Percentiles rank a stretch among this genome's conserved stretches.
phyloP scores from a whole-genome alignment of 1,140 invertebrate species.

The Danaus melanippus region DNA sequence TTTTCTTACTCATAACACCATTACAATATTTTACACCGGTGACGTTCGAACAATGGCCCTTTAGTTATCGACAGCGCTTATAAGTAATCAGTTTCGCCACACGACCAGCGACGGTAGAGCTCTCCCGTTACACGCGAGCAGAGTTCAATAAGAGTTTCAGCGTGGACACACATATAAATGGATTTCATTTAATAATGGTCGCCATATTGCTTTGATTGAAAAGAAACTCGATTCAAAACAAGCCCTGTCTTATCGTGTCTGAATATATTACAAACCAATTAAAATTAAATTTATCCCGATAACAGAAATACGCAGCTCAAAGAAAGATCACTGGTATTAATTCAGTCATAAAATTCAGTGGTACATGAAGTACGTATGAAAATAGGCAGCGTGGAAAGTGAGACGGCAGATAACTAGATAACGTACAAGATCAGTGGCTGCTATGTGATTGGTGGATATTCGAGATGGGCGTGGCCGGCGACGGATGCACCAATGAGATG shows the following conservation, averaged over 20 bases:
- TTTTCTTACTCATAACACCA: conserved; percentile 23
- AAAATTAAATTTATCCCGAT: background rate
- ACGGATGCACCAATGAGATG: conserved; percentile 69
- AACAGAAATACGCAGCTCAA: too few relatives aligned
- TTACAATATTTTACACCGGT: conserved; percentile 15
- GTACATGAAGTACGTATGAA: conserved; percentile 33
- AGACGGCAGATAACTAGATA: conserved; percentile 69
- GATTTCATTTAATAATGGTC: background rate
- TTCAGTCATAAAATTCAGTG: too few relatives aligned
- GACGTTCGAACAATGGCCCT: conserved; percentile 38
- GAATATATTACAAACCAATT: conserved; percentile 10
- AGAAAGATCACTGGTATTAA: too few relatives aligned
- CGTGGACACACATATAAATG: too few relatives aligned
- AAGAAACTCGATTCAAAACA: too few relatives aligned
- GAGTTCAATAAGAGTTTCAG: too few relatives aligned
- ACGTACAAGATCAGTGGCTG: conserved; percentile 59
- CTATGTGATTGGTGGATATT: conserved; percentile 43
- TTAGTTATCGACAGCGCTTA: conserved; percentile 36
- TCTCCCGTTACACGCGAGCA: conserved; percentile 21
- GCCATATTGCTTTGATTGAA: too few relatives aligned
- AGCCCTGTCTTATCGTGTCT: conserved; percentile 6
- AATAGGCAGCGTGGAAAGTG: conserved; percentile 55
- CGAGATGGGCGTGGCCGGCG: conserved; percentile 42
- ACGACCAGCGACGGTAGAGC: conserved; percentile 29
- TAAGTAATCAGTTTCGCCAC: conserved; percentile 37